phyloP scores from a whole-genome alignment of 2,888 invertebrate genomes.

The Chymomyza procnemis region DNA sequence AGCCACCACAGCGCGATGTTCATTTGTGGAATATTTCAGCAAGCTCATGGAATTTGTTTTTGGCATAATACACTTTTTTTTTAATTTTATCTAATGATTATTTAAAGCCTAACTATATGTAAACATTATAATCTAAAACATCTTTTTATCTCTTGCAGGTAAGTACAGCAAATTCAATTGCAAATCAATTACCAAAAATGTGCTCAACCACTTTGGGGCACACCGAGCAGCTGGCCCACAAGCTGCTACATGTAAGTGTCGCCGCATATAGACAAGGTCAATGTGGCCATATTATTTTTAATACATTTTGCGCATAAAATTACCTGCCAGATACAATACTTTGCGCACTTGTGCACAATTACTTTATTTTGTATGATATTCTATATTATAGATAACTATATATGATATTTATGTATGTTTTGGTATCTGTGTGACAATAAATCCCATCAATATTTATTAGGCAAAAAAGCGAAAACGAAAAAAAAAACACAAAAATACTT shows the following conservation, averaged over 20 bases:
- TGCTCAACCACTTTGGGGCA: not conserved
- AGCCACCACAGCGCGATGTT: too few relatives aligned
- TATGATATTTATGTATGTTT: not conserved
- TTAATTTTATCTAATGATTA: not conserved
- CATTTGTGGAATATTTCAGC: too few relatives aligned
- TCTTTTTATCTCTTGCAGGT: slow-evolving; percentile 51
- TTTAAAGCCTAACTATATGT: not conserved
- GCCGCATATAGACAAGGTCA: slow-evolving; percentile 53
- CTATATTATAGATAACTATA: slow-evolving; percentile 3
- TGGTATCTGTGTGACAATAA: not conserved
- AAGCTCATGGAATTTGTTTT: too few relatives aligned
- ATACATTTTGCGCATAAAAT: slow-evolving; percentile 32
- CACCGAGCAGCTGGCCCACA: not conserved
- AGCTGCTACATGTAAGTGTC: slow-evolving; percentile 38
- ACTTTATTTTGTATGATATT: not conserved
- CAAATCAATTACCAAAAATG: slow-evolving; percentile 42
- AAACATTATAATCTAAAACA: not conserved
- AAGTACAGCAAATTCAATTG: slow-evolving; percentile 49
- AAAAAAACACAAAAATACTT: slow-evolving; percentile 27
- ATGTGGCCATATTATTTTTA: slow-evolving; percentile 42
- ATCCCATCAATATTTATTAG: slow-evolving; percentile 53
- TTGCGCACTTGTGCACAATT: not conserved
- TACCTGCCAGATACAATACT: slow-evolving; percentile 9
- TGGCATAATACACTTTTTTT: too few relatives aligned
- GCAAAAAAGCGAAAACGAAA: too few relatives aligned